Base-by-base conservation (phyloP, 2,113 vertebrate species). In the Sceloporus undulatus region DNA sequence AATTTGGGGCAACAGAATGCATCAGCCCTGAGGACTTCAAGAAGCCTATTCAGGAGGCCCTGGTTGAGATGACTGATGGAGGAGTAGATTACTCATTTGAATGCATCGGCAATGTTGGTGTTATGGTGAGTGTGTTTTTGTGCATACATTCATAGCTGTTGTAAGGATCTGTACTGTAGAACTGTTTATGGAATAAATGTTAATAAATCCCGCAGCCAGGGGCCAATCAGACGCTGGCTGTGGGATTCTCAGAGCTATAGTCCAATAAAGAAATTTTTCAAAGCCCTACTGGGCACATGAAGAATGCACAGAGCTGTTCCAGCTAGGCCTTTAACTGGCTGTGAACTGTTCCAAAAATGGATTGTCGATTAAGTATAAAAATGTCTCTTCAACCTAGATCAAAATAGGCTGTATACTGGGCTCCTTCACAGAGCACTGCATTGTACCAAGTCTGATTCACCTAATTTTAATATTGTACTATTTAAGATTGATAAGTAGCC, bases 71-170 rank as follows among this genome's bases (percentile, higher is more conserved):
- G 95, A 98, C 97, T 0, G 96, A 97, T 0, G 97, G 97, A 8
- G 97, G 97, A 0, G 97, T 97, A 9, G 97, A 98, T 83, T 98
- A 96, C 59, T 97, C 97, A 0, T 98, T 98, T 42, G 97, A 98
- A 86, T 98, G 97, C 80, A 97, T 97, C 0, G 97, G 97, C 5
- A 98, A 98, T 0, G 97, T 97, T 10, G 91, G 94, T 59, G 94
- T 97, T 85, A 98, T 98, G 97, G 97, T 98, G 91, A 95, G 96
- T 91, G 3, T 27, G 5, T 27, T 11, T 3, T 52, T 23, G 8
- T 66, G 5, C 25, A 6, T 27, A 40, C 25, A 81, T 68, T 65
- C 85, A 34, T 68, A 10, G 18, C 11, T 3, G 71, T 16, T 42
- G 16, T 56, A 19, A 29, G 42, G 42, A 19, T 25, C 62, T 68